These are phyloP conservation scores for Drosophila murphyi DNA, from an alignment of 1,140 invertebrate species.

Conservation along the genomic window DNA sequence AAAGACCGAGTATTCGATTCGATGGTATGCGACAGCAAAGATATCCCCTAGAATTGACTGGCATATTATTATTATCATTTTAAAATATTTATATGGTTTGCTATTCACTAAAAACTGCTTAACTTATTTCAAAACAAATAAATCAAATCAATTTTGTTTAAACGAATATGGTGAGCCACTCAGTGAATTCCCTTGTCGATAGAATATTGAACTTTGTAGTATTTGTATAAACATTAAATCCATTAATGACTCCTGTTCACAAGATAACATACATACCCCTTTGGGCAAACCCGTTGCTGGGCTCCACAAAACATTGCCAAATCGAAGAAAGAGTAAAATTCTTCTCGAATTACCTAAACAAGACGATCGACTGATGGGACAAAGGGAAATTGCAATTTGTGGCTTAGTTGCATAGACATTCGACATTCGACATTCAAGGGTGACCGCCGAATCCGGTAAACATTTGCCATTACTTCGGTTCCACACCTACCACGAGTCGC, in stretches of 20 bases:
- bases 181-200: too few relatives aligned
- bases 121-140: neutral
- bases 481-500: neutral
- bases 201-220: neutral
- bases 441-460: constrained; percentile 29
- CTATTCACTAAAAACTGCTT: too few relatives aligned
- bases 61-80: too few relatives aligned
- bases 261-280: neutral
- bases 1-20: neutral
- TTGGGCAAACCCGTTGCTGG: neutral
- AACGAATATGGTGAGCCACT: too few relatives aligned
- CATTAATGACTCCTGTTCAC: neutral
- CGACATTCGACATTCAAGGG: constrained; percentile 12
- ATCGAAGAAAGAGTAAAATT: constrained; percentile 57
- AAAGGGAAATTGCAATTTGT: constrained; percentile 54
- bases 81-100: too few relatives aligned
- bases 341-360: constrained; percentile 45
- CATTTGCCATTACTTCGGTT: constrained; percentile 20
- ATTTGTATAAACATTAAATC: neutral
- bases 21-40: neutral
- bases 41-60: constrained; percentile 14
- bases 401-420: constrained; percentile 25
- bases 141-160: neutral
- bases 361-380: constrained; percentile 42
- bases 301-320: constrained; percentile 31